A percentile compares a stretch with the other conserved stretches of the same genome.
phyloP scores from a whole-genome alignment of 1,140 invertebrate species.

The Drepana arcuata region DNA sequence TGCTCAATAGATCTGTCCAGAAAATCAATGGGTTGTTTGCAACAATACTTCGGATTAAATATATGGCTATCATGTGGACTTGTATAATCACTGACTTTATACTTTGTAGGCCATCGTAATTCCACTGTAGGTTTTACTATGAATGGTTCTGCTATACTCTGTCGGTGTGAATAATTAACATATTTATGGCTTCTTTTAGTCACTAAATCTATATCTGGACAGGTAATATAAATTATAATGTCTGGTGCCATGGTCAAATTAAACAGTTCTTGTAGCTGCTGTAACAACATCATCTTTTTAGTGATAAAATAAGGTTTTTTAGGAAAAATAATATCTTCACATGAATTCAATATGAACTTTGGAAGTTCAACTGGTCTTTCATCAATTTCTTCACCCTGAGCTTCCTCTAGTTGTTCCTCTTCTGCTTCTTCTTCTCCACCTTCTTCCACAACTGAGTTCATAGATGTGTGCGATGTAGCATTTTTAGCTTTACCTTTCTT shows the following conservation, averaged over 20 bases:
- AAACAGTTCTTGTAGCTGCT: conserved; percentile 41
- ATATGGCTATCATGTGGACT: conserved; percentile 26
- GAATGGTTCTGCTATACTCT: conserved; percentile 30
- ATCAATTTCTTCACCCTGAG: conserved; percentile 25
- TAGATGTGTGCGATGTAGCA: conserved; percentile 18
- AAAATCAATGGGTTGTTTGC: conserved; percentile 59
- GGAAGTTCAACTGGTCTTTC: conserved; percentile 30
- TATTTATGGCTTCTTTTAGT: conserved; percentile 55
- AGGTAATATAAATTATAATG: conserved; percentile 71
- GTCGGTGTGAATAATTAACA: conserved; percentile 48
- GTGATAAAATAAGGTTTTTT: conserved; percentile 24
- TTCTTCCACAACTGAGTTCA: conserved; percentile 23
- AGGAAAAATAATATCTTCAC: conserved; percentile 24
- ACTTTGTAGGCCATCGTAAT: conserved; percentile 43
- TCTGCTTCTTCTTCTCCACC: conserved; percentile 24
- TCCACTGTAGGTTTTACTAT: conserved; percentile 20
- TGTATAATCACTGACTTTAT: conserved; percentile 27
- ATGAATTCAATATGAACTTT: conserved; percentile 46
- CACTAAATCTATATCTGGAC: conserved; percentile 68
- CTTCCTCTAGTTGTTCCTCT: conserved; percentile 30
- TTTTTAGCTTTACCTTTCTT: conserved; percentile 25
- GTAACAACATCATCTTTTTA: conserved; percentile 26
- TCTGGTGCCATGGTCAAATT: conserved; percentile 55
- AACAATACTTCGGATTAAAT: conserved; percentile 54
- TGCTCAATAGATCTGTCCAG: conserved; percentile 43